These are phyloP conservation scores for Oceanites oceanicus DNA, from an alignment of 2,113 vertebrate species.

Conservation along the genomic window DNA sequence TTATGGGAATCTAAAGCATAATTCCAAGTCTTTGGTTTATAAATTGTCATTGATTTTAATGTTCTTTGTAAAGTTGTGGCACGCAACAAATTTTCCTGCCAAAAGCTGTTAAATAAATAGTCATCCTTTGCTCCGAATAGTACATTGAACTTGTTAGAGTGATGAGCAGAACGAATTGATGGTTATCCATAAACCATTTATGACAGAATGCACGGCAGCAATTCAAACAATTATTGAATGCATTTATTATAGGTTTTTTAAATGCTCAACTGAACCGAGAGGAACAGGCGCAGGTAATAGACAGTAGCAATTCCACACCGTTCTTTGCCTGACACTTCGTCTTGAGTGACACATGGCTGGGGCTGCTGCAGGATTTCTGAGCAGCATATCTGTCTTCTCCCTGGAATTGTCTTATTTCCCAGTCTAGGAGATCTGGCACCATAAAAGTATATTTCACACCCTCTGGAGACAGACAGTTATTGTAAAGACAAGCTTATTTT, in stretches of 20 bases:
- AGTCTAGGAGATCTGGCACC: background rate
- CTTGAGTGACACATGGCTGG: slow-evolving; percentile 51
- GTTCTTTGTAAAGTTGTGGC: slow-evolving; percentile 86
- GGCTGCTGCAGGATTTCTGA: slow-evolving; percentile 43
- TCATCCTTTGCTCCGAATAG: slow-evolving; percentile 71
- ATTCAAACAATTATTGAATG: slow-evolving; percentile 71
- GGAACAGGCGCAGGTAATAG: slow-evolving; percentile 54
- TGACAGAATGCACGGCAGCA: slow-evolving; percentile 68
- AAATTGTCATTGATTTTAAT: slow-evolving; percentile 87
- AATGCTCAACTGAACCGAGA: slow-evolving; percentile 37
- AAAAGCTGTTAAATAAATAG: slow-evolving; percentile 82
- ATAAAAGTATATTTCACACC: background rate
- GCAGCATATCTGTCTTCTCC: slow-evolving; percentile 16
- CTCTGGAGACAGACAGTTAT: slow-evolving; percentile 35
- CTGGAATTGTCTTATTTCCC: slow-evolving; percentile 45
- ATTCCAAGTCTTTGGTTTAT: slow-evolving; percentile 80
- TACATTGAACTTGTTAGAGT: slow-evolving; percentile 78
- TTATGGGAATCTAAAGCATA: slow-evolving; percentile 80
- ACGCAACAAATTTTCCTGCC: slow-evolving; percentile 81
- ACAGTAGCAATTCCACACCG: background rate
- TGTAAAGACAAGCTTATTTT: slow-evolving; percentile 60
- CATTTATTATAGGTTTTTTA: slow-evolving; percentile 45
- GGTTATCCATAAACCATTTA: slow-evolving; percentile 79
- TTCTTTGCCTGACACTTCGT: background rate
- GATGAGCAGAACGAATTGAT: slow-evolving; percentile 77